A percentile compares a stretch with the other conserved stretches of the same genome.
Evolutionary conservation across 2,888 invertebrate species (phyloP).

Genomic region (Hoplodrina blanda): DNA sequence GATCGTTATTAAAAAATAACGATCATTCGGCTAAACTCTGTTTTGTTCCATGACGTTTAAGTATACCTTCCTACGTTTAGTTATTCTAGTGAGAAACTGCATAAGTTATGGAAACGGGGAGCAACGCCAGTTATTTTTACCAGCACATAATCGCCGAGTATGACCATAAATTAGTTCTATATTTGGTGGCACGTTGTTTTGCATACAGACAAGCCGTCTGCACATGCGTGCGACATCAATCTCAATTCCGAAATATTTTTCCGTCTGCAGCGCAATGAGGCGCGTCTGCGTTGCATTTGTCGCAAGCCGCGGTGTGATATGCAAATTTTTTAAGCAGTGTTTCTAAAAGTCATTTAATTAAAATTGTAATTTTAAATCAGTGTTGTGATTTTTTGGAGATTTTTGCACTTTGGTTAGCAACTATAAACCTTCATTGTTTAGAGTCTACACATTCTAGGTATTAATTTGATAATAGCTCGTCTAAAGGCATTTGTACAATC

Average conservation of each 20-base stretch:
- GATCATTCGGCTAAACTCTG: neutral
- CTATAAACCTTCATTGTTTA: neutral
- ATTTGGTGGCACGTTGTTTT: conserved; percentile 88
- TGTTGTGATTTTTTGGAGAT: neutral
- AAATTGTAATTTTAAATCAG: neutral
- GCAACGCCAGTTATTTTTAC: conserved; percentile 86
- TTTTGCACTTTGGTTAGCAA: neutral
- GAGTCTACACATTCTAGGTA: neutral
- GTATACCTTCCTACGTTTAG: conserved; percentile 57
- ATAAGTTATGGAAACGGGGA: conserved; percentile 83
- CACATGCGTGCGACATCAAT: conserved; percentile 90
- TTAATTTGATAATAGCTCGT: neutral
- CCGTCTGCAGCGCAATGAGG: conserved; percentile 79
- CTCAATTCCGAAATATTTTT: conserved; percentile 90
- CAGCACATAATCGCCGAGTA: conserved; percentile 88
- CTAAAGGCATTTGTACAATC: neutral
- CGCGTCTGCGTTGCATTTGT: conserved; percentile 55
- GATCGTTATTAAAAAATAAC: too few species aligned
- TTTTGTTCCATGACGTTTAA: conserved; percentile 29
- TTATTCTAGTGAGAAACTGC: conserved; percentile 70
- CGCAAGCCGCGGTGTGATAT: conserved; percentile 54
- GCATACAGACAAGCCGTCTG: conserved; percentile 89
- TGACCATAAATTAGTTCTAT: conserved; percentile 90
- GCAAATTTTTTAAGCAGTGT: conserved; percentile 47
- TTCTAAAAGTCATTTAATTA: conserved; percentile 24